Conservation (phyloP, 2,113 vertebrate genomes). For the Myanophis thanlyinensis region DNA sequence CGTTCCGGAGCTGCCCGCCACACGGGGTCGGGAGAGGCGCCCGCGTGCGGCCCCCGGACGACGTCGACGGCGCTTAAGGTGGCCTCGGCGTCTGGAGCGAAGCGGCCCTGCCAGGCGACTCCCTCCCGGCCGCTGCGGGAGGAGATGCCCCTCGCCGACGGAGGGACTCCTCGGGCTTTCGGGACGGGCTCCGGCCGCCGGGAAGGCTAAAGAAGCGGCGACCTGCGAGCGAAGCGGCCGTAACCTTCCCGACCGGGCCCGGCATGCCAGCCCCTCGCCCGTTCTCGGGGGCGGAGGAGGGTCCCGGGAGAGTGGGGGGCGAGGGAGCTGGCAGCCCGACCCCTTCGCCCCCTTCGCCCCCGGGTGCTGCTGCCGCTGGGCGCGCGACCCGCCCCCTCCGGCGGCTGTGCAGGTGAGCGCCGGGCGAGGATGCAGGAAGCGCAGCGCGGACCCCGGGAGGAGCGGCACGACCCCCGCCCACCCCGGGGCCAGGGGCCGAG, state of each 20-base stretch:
- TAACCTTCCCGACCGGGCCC: not conserved
- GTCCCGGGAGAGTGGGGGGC: too few relatives aligned
- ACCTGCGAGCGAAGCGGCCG: not conserved
- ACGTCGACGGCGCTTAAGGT: not conserved
- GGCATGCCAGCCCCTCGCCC: not conserved
- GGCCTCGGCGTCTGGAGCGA: not conserved
- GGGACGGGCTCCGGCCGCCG: not conserved
- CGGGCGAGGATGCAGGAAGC: not conserved
- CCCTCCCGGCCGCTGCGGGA: not conserved
- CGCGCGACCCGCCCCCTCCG: not conserved
- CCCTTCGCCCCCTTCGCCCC: too few relatives aligned
- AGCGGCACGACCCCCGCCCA: not conserved
- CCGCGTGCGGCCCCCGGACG: not conserved
- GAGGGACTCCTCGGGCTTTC: too few relatives aligned
- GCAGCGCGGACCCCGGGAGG: not conserved
- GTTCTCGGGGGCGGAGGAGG: too few relatives aligned
- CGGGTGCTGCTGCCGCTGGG: not conserved
- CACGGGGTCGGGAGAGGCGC: slow-evolving; percentile 47
- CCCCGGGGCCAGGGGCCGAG: not conserved
- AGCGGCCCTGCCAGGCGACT: not conserved
- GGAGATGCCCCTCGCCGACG: not conserved
- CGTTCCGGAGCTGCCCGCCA: slow-evolving; percentile 45
- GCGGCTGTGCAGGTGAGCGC: not conserved
- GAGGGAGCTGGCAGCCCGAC: too few relatives aligned
- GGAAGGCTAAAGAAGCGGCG: not conserved